phyloP scores from a whole-genome alignment of 2,797 vertebrate species.

The Rachycentron canadum region DNA sequence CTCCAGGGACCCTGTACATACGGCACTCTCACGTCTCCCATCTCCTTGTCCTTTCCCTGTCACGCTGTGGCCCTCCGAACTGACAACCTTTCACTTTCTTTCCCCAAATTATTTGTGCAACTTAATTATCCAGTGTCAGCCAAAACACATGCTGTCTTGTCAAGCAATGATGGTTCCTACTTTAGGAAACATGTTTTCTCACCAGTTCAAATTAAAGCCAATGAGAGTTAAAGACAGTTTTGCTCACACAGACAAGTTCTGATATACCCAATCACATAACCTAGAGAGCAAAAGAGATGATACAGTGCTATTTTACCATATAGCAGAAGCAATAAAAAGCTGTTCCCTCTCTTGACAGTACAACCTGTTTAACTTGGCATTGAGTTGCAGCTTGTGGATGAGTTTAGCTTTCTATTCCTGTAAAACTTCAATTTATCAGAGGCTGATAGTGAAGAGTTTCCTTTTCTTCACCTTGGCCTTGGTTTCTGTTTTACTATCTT shows the following conservation, averaged over 20 bases:
- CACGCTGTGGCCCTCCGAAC: conserved; percentile 14
- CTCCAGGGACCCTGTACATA: conserved; percentile 57
- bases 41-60: conserved; percentile 43
- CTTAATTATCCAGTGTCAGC: conserved; percentile 62
- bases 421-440: conserved; percentile 60
- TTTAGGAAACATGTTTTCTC: conserved; percentile 43
- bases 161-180: conserved; percentile 19
- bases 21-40: conserved; percentile 54
- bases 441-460: conserved; percentile 34
- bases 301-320: conserved; percentile 27
- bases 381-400: conserved; percentile 30
- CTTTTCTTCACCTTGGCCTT: conserved; percentile 14
- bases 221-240: conserved; percentile 23
- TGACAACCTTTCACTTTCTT: conserved; percentile 48
- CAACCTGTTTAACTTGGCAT: conserved; percentile 63
- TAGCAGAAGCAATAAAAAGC: conserved; percentile 35
- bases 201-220: conserved; percentile 16
- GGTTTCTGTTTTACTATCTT: conserved; percentile 42
- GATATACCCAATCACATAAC: conserved; percentile 19
- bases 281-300: conserved; percentile 21
- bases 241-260: conserved; percentile 31
- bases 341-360: conserved; percentile 29
- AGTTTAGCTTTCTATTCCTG: conserved; percentile 55
- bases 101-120: conserved; percentile 40
- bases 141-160: conserved; percentile 46